A percentile compares a stretch with the other conserved stretches of the same genome.
Evolutionary conservation across 2,113 vertebrate genomes (phyloP).

Genomic region (Pelodiscus sinensis): DNA sequence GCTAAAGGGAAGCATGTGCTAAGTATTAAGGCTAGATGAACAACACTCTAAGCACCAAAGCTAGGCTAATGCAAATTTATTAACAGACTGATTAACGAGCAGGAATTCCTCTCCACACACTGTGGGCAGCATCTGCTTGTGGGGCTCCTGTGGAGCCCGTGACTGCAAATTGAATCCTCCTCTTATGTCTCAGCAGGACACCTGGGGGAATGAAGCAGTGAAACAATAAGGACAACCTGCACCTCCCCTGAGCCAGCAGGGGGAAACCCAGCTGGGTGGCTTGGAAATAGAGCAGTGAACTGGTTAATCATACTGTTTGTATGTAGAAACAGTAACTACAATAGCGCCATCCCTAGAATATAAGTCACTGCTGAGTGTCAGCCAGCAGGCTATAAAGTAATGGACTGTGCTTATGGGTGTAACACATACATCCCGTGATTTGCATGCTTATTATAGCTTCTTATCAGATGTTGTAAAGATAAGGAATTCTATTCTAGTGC

Average conservation of each 20-base stretch:
- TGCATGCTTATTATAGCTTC: conserved; percentile 44
- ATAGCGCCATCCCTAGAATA: background rate
- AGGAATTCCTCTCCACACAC: background rate
- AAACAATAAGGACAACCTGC: background rate
- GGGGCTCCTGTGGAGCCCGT: background rate
- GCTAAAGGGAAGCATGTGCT: background rate
- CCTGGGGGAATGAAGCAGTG: background rate
- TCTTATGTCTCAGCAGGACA: background rate
- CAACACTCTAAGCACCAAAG: background rate
- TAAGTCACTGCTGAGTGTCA: background rate
- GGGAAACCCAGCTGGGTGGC: background rate
- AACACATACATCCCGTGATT: background rate
- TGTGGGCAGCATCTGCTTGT: background rate
- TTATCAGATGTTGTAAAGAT: conserved; percentile 59
- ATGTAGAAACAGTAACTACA: conserved; percentile 17
- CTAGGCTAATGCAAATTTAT: background rate
- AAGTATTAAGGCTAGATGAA: background rate
- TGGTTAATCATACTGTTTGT: conserved; percentile 15
- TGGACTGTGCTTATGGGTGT: background rate
- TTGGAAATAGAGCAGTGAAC: background rate
- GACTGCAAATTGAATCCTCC: background rate
- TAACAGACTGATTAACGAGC: background rate
- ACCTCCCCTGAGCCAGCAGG: background rate
- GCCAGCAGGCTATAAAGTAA: conserved; percentile 22
- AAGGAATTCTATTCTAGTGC: conserved; percentile 37